Base-by-base conservation (phyloP, 2,888 invertebrate genomes). In the Athripsodes cinereus region DNA sequence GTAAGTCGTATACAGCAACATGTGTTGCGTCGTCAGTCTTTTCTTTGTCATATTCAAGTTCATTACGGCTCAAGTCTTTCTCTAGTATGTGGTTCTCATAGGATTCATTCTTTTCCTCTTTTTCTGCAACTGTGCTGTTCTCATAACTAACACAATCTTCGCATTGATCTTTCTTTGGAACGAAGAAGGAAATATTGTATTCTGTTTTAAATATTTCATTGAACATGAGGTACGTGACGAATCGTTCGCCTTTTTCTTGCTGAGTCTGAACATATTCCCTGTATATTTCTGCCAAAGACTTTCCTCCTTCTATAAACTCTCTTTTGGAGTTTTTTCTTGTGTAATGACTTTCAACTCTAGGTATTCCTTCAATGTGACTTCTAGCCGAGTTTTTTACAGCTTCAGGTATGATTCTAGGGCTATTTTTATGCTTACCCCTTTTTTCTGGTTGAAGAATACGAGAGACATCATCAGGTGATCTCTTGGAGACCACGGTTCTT, bases 241-340 rank as follows among this genome's bases (percentile, higher is more conserved):
- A n/a, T n/a, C n/a, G n/a, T n/a, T n/a, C n/a, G n/a, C n/a, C n/a
- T n/a, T n/a, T n/a, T n/a, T n/a, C n/a, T n/a, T n/a, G n/a, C n/a
- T n/a, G n/a, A n/a, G n/a, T n/a, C n/a, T n/a, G n/a, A n/a, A n/a
- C n/a, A n/a, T n/a, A n/a, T n/a, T n/a, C n/a, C n/a, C n/a, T n/a
- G n/a, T n/a, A n/a, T n/a, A n/a, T n/a, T n/a, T 46, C 46, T 16
- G 16, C 10, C 16, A 46, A 46, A 16, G 8, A n/a, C 16, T 46
- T 46, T 6, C 46, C 46, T 6, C 46, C 46, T n/a, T 46, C 46
- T n/a, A 46, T 46, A 46, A 46, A 46, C 16, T 46, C 46, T 18
- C 16, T 46, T 8, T 10, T 46, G 10, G 8, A 6, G 10, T 46
- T 8, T 16, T 46, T 46, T 46, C 46, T 8, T 13, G 16, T n/a